These are phyloP conservation scores for Peromyscus leucopus DNA, from an alignment of 2,113 vertebrate genomes.

Conservation along the genomic window DNA sequence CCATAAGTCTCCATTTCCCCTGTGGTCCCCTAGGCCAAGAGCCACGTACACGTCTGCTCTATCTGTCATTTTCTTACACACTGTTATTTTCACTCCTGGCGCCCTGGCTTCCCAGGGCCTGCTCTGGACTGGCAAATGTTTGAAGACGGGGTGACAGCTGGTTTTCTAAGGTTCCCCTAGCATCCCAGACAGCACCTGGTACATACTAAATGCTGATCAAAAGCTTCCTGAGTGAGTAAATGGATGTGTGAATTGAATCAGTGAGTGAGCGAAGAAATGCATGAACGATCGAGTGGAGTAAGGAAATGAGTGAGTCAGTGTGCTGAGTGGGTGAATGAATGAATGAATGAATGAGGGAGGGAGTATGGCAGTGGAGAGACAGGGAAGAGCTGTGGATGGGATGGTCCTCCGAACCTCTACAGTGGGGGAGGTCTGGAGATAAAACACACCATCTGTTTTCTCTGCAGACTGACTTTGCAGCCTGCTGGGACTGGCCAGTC, in stretches of 20 bases:
- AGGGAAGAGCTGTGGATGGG: neutral
- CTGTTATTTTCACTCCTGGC: rapidly evolving
- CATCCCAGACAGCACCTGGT: neutral
- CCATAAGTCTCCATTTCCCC: neutral
- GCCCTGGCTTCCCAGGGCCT: neutral
- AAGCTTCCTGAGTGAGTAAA: too few relatives aligned
- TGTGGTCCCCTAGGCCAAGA: neutral
- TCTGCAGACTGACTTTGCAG: neutral
- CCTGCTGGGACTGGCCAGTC: neutral
- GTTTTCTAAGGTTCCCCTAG: neutral
- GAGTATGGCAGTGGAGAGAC: too few relatives aligned
- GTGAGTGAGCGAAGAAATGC: neutral
- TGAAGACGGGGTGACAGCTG: neutral
- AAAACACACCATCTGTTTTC: neutral
- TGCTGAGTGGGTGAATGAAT: neutral
- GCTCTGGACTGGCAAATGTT: neutral
- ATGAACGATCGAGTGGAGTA: neutral
- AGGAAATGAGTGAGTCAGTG: neutral
- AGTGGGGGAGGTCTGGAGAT: neutral
- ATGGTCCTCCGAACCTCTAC: neutral
- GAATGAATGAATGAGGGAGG: neutral
- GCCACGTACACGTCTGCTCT: rapidly evolving
- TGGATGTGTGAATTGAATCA: neutral
- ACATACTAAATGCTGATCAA: rapidly evolving
- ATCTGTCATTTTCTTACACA: rapidly evolving